Evolutionary conservation across 2,888 invertebrate genomes (phyloP).

Genomic region (Tiphia femorata): DNA sequence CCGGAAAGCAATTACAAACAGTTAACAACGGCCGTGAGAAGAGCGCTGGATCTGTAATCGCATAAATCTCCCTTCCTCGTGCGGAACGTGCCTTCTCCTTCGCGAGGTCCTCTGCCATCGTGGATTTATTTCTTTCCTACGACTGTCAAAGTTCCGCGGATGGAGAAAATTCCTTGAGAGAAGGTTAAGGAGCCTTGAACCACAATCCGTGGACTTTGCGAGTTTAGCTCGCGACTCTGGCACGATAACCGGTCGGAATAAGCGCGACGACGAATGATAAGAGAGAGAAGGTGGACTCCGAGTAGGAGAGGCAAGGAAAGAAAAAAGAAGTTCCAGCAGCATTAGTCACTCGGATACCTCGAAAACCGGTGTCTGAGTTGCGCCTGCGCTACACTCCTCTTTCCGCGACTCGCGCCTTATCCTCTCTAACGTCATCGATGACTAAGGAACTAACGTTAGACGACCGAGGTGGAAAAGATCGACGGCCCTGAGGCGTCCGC

Average conservation of each 20-base stretch:
- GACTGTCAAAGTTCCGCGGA: conserved; percentile 8
- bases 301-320: conserved; percentile 15
- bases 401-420: not conserved
- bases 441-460: not conserved
- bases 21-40: no score
- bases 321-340: conserved; percentile 13
- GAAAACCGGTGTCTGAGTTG: not conserved
- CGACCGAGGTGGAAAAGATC: not conserved
- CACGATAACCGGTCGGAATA: conserved; percentile 20
- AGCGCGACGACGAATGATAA: no score
- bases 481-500: no score
- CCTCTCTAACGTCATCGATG: not conserved
- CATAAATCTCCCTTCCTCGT: not conserved
- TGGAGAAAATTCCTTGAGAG: not conserved
- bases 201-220: conserved; percentile 17
- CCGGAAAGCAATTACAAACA: no score
- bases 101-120: no score
- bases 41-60: no score
- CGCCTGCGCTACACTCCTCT: not conserved
- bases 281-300: no score
- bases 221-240: conserved; percentile 8
- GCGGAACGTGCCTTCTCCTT: no score
- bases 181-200: conserved; percentile 24
- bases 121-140: no score
- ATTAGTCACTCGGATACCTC: conserved; percentile 13